phyloP scores from a whole-genome alignment of 2,888 invertebrate genomes.

The Drosophila kokeensis region DNA sequence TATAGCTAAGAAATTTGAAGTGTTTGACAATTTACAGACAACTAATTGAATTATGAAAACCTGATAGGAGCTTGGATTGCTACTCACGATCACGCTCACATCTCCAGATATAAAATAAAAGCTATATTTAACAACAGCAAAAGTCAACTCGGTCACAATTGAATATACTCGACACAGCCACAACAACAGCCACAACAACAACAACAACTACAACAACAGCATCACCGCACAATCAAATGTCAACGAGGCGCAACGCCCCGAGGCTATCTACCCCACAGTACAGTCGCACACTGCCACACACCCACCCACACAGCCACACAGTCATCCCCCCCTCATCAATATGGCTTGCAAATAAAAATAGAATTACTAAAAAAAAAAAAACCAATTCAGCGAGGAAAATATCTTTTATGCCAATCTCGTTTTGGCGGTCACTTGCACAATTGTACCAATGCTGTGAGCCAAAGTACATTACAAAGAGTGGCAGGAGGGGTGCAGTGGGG shows the following conservation, averaged over 20 bases:
- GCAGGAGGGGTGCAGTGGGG: not conserved
- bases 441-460: not conserved
- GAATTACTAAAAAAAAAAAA: constrained; percentile 38
- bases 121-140: constrained; percentile 11
- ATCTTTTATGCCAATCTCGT: constrained; percentile 34
- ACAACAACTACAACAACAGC: constrained; percentile 14
- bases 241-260: constrained; percentile 46
- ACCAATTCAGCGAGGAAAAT: constrained; percentile 28
- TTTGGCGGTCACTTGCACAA: constrained; percentile 44
- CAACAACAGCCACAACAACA: constrained; percentile 38
- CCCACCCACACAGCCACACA: not conserved
- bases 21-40: not conserved
- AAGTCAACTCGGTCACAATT: constrained; percentile 30
- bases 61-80: not conserved
- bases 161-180: constrained; percentile 41
- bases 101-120: constrained; percentile 10
- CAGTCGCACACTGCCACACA: not conserved
- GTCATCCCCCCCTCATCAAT: not conserved
- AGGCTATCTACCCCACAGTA: constrained; percentile 26
- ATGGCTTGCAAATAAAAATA: constrained; percentile 45
- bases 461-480: constrained; percentile 29
- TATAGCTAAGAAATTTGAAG: not conserved
- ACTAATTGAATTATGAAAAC: not conserved
- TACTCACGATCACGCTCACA: constrained; percentile 15
- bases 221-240: constrained; percentile 42